Base-by-base conservation (phyloP, 2,888 invertebrate genomes). In the Thera obeliscata region DNA sequence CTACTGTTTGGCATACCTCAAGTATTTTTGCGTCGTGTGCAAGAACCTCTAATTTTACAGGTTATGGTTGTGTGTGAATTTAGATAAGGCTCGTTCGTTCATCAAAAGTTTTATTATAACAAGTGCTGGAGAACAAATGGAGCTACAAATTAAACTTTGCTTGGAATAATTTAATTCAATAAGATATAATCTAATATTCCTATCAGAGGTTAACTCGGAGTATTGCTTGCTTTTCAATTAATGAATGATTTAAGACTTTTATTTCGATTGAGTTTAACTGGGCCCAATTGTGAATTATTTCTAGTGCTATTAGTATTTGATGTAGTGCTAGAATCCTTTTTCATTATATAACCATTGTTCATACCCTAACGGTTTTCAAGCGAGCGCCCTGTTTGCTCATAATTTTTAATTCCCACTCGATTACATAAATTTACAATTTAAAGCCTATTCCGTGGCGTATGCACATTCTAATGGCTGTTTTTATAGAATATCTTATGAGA, bases 31-130 rank as follows among this genome's bases (percentile, higher is more conserved):
- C 63, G 50, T 56, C 59, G 48, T 60, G 59, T 65, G 59, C 12
- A 60, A 60, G 56, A 60, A 33, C 59, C 64, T 60, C 49, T 41
- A 22, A 41, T 38, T 59, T 60, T 56, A 64, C 48, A 64, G 56
- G 12, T 58, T 49, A 50, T 52, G 57, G 57, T 57, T 57, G 57
- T 54, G 57, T 12, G 60, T 56, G 52, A 56, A 56, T 60, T 58
- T 11, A 59, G 36, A 55, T 65, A 33, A 35, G 43, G 43, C 59
- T 60, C 59, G 59, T 65, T 56, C 59, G 55, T 65, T 56, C 41
- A 38, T 49, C 35, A 43, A 38, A n/a, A 46, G 64, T 43, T 36
- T 41, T 59, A 59, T 41, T 22, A 60, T 64, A 35, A 52, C 52
- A 58, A 46, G 56, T 49, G 52, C 12, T 50, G 22, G n/a, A 54